Conservation (phyloP, 2,113 vertebrate species). For the Anhinga anhinga region DNA sequence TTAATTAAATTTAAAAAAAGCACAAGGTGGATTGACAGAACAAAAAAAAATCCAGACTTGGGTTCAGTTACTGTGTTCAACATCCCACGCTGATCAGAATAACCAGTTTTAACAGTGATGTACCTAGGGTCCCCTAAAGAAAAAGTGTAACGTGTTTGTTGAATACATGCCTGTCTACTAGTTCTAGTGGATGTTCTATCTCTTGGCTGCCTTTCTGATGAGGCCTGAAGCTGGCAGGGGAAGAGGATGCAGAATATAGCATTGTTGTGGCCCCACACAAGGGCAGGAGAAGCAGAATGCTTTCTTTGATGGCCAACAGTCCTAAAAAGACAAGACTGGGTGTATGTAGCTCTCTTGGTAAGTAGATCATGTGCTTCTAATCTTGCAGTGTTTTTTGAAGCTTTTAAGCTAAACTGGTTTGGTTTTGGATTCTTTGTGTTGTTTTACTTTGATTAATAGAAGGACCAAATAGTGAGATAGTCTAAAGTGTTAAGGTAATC, state of each 20-base stretch:
- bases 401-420: background rate
- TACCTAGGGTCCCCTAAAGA: background rate
- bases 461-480: background rate
- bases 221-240: background rate
- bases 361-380: background rate
- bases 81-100: background rate
- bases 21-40: background rate
- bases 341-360: background rate
- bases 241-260: background rate
- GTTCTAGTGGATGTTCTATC: background rate
- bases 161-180: background rate
- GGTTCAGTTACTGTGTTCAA: background rate
- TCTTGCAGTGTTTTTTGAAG: background rate
- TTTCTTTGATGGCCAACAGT: background rate
- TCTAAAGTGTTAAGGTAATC: background rate
- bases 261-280: background rate
- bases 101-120: background rate
- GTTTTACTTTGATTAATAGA: background rate
- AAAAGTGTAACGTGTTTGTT: background rate
- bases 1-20: background rate
- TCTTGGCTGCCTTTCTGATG: background rate
- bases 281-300: background rate
- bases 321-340: background rate
- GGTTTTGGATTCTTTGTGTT: background rate
- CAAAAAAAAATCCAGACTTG: background rate